Base-by-base conservation (phyloP, 2,797 vertebrate genomes). In the Pachyuromys duprasi region DNA sequence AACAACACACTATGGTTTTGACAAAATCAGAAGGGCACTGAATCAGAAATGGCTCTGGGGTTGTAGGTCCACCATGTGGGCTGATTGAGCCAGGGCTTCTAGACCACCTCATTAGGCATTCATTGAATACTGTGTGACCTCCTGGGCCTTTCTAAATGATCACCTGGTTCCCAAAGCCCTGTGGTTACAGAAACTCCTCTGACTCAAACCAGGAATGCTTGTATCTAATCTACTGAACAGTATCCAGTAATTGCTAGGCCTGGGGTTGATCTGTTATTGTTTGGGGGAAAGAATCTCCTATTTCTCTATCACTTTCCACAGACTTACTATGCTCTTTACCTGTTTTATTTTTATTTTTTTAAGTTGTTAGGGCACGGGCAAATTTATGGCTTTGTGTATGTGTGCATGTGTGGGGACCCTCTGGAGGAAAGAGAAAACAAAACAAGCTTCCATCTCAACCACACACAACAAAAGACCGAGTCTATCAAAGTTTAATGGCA, bases 281-380 rank as follows among this genome's bases (percentile, higher is more conserved):
- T 72, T 89, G 65, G 6, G 62, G 91, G 39, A 72, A 72, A 97
- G 57, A 76, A 28, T 14, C 49, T 17, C 20, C 26, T 84, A 72
- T 82, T 94, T 67, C 53, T 67, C 67, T 84, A 33, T 3, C 42
- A 24, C 70, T 76, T 72, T 57, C 62, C 57, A 88, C 39, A 57
- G 24, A 57, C 42, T 72, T 78, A 39, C 28, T 70, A 89, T 86
- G 8, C 81, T 92, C n/a, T 91, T 86, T 86, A 74, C 39, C 65
- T 72, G 82, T 89, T 31, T 53, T 49, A 45, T 39, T 89, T 31
- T 53, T 49, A 45, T 39, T 18, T 72, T 92, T 31, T 63, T 49
- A 91, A 84, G 49, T 76, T 82, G 75, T 76, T 91, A 92, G 92
- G 80, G 70, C 87, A 94, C n/a, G 70, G 76, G 80, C 11, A 91